Percentiles rank a stretch among this genome's conserved stretches.
These are phyloP conservation scores for Athalia cordata DNA, from an alignment of 2,888 invertebrate genomes.

Conservation along the genomic window DNA sequence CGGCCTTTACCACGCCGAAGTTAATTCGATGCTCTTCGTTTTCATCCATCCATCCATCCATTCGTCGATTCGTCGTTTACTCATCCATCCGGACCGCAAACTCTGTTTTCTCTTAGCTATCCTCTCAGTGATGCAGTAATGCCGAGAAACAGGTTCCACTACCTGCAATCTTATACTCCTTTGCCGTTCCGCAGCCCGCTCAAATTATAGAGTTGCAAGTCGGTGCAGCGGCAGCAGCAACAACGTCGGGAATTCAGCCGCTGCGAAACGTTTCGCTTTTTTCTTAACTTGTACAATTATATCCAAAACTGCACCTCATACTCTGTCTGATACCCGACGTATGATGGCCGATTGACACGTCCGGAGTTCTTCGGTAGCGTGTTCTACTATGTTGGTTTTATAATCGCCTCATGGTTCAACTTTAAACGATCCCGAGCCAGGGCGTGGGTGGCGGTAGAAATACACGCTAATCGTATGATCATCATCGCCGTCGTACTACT, in stretches of 20 bases:
- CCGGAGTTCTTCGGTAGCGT: neutral
- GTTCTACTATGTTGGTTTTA: neutral
- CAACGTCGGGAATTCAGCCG: neutral
- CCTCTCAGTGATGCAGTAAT: neutral
- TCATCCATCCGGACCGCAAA: neutral
- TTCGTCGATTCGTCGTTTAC: neutral
- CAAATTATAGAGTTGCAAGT: conserved; percentile 27
- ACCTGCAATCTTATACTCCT: conserved; percentile 15
- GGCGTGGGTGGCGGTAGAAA: conserved; percentile 24
- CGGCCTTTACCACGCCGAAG: conserved; percentile 23
- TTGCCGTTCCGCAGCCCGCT: conserved; percentile 1
- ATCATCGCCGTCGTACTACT: neutral
- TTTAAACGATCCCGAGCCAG: too few species aligned
- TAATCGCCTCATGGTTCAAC: neutral
- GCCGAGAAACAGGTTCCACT: conserved; percentile 33
- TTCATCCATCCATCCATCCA: neutral
- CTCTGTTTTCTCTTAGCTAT: neutral
- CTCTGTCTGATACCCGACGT: too few species aligned
- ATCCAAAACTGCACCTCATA: too few species aligned
- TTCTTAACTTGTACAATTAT: too few species aligned
- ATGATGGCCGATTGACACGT: too few species aligned
- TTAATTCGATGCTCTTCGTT: conserved; percentile 35
- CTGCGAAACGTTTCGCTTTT: neutral
- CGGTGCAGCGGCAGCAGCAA: neutral
- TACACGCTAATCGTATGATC: conserved; percentile 34